Evolutionary conservation across 2,113 vertebrate species (phyloP).

Genomic region (Prolemur simus): DNA sequence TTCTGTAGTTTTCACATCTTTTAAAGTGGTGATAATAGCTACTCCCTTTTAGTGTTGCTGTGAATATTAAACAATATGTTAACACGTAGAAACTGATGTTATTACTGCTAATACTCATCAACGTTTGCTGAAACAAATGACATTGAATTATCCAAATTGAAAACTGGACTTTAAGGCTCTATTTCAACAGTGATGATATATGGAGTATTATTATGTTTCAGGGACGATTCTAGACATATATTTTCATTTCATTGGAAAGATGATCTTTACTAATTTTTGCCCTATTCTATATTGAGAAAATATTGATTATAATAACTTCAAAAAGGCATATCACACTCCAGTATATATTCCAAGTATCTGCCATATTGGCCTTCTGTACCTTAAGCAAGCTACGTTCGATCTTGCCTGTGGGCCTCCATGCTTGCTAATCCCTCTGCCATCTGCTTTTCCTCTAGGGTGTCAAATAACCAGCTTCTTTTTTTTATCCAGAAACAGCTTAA

Average conservation of each 20-base stretch:
- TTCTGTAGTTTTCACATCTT: neutral
- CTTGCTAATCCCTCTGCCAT: neutral
- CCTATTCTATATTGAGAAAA: neutral
- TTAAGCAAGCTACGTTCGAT: neutral
- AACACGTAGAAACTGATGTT: neutral
- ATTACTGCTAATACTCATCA: neutral
- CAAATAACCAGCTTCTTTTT: neutral
- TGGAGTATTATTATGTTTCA: neutral
- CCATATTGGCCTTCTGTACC: neutral
- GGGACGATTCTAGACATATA: neutral
- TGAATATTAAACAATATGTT: neutral
- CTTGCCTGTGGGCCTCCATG: neutral
- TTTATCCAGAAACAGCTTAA: neutral
- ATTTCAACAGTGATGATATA: neutral
- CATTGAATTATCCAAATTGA: neutral
- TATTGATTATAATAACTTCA: neutral
- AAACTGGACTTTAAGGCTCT: neutral
- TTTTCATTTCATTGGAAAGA: neutral
- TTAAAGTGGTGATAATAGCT: neutral
- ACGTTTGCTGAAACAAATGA: constrained; percentile 5
- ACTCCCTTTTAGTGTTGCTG: neutral
- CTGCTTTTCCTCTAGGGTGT: neutral
- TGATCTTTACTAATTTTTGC: neutral
- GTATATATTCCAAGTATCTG: neutral
- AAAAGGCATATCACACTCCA: neutral